Evolutionary conservation across 2,888 invertebrate species (phyloP).

Genomic region (Catocala nupta): DNA sequence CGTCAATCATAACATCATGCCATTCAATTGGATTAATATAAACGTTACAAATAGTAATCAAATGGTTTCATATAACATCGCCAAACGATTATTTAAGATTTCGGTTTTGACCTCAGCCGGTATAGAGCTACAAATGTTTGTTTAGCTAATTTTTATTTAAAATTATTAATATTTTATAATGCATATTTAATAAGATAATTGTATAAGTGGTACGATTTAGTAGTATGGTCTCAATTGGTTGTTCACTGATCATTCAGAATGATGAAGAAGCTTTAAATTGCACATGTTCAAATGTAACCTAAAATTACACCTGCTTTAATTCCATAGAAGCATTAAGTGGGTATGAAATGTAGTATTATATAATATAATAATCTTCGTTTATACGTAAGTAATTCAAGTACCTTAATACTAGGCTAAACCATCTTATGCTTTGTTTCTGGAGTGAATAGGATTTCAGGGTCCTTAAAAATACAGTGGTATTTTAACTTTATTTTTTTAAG

Average conservation of each 20-base stretch:
- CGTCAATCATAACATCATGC: constrained; percentile 75
- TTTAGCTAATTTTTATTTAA: neutral
- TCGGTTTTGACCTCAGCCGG: constrained; percentile 66
- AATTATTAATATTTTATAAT: neutral
- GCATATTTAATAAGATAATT: neutral
- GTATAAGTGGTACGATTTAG: neutral
- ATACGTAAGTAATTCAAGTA: no score
- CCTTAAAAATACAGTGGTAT: no score
- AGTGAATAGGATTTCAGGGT: no score
- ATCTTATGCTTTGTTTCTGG: no score
- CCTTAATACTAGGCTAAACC: no score
- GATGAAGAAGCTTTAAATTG: neutral
- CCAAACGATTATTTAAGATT: constrained; percentile 74
- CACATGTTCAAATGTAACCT: neutral
- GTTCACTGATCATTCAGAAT: neutral
- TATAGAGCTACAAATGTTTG: constrained; percentile 51
- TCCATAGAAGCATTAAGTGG: no score
- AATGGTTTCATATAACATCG: constrained; percentile 74
- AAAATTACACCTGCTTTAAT: no score
- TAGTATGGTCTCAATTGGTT: no score
- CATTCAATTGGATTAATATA: constrained; percentile 81
- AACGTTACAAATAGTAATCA: constrained; percentile 86
- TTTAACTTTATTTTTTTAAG: no score
- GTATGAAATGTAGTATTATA: no score
- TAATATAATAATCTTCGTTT: no score